A percentile compares a stretch with the other conserved stretches of the same genome.
Evolutionary conservation across 2,888 invertebrate genomes (phyloP).

Genomic region (Synanthedon tipuliformis): DNA sequence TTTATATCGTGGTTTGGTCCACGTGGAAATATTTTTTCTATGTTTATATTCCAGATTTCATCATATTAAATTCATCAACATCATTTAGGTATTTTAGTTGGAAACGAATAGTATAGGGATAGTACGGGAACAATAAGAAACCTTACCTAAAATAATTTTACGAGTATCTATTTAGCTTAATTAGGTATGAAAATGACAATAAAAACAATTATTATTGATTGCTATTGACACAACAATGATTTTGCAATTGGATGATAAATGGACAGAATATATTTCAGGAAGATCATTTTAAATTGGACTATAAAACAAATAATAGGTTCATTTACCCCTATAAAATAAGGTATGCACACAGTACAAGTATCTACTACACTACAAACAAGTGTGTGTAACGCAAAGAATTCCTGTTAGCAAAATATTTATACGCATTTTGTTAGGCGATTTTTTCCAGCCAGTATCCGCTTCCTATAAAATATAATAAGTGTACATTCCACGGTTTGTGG

Average conservation of each 20-base stretch:
- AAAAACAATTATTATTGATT: slow-evolving; percentile 19
- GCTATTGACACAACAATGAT: slow-evolving; percentile 37
- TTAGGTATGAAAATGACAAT: neutral
- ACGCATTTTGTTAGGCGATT: neutral
- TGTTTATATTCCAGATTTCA: too few relatives aligned
- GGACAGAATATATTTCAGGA: slow-evolving; percentile 34
- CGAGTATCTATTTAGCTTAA: too few relatives aligned
- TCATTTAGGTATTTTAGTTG: too few relatives aligned
- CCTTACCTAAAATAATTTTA: too few relatives aligned
- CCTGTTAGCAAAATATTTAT: neutral
- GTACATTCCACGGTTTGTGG: slow-evolving; percentile 22
- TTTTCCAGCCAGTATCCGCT: slow-evolving; percentile 9
- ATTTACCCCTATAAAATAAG: too few relatives aligned
- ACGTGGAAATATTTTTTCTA: too few relatives aligned
- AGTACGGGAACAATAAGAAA: too few relatives aligned
- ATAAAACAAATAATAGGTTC: too few relatives aligned
- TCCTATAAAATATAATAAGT: slow-evolving; percentile 21
- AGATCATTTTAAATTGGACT: slow-evolving; percentile 17
- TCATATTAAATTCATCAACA: too few relatives aligned
- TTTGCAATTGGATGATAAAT: slow-evolving; percentile 53
- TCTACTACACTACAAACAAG: slow-evolving; percentile 7
- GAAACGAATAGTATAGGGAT: too few relatives aligned
- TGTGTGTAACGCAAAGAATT: neutral
- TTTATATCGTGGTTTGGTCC: too few relatives aligned
- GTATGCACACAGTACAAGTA: slow-evolving; percentile 5